These are phyloP conservation scores for Abramis brama DNA, from an alignment of 2,113 vertebrate species.

Conservation along the genomic window DNA sequence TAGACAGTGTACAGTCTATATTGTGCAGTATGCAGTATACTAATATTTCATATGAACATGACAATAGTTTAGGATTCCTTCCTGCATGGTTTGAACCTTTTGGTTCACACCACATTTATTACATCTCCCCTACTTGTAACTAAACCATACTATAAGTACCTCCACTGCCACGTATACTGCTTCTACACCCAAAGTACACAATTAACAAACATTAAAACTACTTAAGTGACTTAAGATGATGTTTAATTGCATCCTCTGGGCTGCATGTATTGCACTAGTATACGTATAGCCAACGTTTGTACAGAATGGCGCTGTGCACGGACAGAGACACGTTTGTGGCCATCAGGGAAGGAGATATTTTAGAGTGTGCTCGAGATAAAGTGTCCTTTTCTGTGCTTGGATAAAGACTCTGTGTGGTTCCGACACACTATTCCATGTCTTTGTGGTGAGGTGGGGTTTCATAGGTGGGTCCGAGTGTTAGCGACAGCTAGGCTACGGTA, in stretches of 20 bases:
- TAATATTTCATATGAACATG: too few relatives aligned
- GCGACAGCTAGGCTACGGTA: conserved; percentile 35
- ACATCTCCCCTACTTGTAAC: background rate
- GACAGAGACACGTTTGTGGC: conserved; percentile 52
- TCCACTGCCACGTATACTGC: background rate
- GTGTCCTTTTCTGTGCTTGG: conserved; percentile 45
- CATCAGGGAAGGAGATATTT: conserved; percentile 48
- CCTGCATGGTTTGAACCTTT: too few relatives aligned
- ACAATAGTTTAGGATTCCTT: too few relatives aligned
- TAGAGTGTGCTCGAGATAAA: conserved; percentile 38
- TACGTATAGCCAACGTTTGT: background rate
- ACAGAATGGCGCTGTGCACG: conserved; percentile 36
- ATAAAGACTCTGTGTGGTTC: conserved; percentile 53
- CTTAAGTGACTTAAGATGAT: background rate
- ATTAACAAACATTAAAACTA: background rate
- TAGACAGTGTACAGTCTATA: too few relatives aligned
- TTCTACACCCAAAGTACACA: background rate
- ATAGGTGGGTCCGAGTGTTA: conserved; percentile 34
- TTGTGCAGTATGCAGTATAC: too few relatives aligned
- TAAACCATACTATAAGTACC: background rate
- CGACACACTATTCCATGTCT: conserved; percentile 37
- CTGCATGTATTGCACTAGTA: background rate
- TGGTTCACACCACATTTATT: background rate
- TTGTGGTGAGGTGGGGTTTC: conserved; percentile 36
- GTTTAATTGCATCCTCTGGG: conserved; percentile 15